Percentiles rank a stretch among this genome's conserved stretches.
Evolutionary conservation across 2,113 vertebrate genomes (phyloP).

Genomic region (Indri indri): DNA sequence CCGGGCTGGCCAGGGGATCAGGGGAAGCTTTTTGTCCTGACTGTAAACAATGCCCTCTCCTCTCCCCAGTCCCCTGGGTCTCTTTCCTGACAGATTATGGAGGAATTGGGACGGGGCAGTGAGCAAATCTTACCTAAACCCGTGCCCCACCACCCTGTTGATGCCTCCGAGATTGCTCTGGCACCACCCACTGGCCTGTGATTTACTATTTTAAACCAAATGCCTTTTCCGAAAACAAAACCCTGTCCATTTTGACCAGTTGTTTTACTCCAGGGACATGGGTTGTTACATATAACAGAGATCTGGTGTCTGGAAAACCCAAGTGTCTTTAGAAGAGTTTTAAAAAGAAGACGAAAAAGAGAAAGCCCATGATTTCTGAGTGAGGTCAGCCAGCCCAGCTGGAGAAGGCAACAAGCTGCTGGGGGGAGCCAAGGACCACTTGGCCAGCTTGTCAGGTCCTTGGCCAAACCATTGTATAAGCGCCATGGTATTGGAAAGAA

Average conservation of each 20-base stretch:
- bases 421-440: slow-evolving; percentile 63
- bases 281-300: neutral
- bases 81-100: slow-evolving; percentile 1
- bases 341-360: neutral
- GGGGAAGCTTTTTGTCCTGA: neutral
- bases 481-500: slow-evolving; percentile 74
- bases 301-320: slow-evolving; percentile 30
- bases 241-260: neutral
- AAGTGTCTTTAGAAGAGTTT: slow-evolving; percentile 32
- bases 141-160: neutral
- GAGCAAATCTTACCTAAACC: neutral
- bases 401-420: slow-evolving; percentile 68
- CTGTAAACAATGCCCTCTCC: neutral
- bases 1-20: neutral
- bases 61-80: neutral
- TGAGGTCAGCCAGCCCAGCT: slow-evolving; percentile 71
- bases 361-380: neutral
- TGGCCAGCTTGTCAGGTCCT: slow-evolving; percentile 56
- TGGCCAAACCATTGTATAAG: slow-evolving; percentile 79
- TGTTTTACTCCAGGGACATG: slow-evolving; percentile 13
- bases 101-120: neutral
- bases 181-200: neutral
- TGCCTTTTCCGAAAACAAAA: slow-evolving; percentile 45
- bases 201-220: slow-evolving; percentile 62
- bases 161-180: neutral